Evolutionary conservation across 35 echinoderm and acorn worm species (phyloP).

Genomic region (Eucidaris tribuloides): DNA sequence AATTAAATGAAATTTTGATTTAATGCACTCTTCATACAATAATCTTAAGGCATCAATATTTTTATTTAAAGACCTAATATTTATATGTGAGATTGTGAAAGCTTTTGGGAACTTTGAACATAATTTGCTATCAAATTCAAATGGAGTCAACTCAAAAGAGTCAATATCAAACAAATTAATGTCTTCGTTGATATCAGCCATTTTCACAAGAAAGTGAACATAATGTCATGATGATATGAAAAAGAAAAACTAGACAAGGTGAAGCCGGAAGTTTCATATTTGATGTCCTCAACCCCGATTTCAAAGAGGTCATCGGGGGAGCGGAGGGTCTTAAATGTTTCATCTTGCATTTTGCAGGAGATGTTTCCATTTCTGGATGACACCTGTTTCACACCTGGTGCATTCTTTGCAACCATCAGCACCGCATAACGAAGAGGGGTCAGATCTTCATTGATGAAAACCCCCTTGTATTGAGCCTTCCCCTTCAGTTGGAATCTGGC

Average conservation of each 20-base stretch:
- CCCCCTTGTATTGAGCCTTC: background rate
- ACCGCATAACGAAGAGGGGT: background rate
- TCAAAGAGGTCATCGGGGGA: background rate
- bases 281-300: background rate
- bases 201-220: no score
- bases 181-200: background rate
- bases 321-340: background rate
- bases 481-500: background rate
- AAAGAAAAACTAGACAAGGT: background rate
- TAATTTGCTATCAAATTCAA: background rate
- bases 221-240: no score
- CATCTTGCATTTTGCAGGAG: background rate
- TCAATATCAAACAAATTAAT: background rate
- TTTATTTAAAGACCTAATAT: background rate
- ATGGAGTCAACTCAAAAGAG: background rate
- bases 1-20: background rate
- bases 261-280: background rate
- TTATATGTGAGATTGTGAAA: background rate
- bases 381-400: background rate
- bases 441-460: background rate
- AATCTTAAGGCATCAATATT: background rate
- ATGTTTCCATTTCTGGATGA: background rate
- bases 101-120: background rate
- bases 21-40: background rate
- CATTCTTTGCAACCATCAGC: background rate